Base-by-base conservation (phyloP, 1,140 invertebrate species). In the Thaumetopoea pityocampa region DNA sequence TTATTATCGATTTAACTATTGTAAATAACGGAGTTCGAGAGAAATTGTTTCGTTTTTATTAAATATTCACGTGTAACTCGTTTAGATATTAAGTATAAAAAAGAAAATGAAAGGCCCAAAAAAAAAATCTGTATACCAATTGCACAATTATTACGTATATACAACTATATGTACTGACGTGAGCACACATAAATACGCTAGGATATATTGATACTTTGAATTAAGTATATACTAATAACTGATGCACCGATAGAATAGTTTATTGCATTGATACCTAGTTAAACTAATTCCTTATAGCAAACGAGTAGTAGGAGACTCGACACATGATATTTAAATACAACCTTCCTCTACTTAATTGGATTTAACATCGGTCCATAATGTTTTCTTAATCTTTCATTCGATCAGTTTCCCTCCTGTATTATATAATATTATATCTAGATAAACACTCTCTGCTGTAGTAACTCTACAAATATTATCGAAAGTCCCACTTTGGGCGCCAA, bases 41-140 rank as follows among this genome's bases (percentile, higher is more conserved):
- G 61, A 79, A 57, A 47, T 49, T 49, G 63, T 40, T 53, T 48
- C 46, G 19, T 46, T 49, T 27, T 43, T 49, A 33, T 50, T 33
- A 40, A 15, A 46, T 9, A 29, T 32, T 32, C 27, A 44, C 35
- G 41, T 61, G 53, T 68, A 73, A 67, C 20, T 67, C 67, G 27
- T 54, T 59, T 74, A 73, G 55, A 30, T 23, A 12, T 28, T 76
- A 70, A 70, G 62, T 47, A 61, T 45, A 53, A 69, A 69, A n/a
- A 67, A 64, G 37, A 62, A 67, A 66, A 67, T 52, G 46, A 69
- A 69, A 76, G 72, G 67, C 71, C 71, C 72, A 79, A 80, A 71
- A 70, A n/a, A n/a, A n/a, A 68, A 69, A 72, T 63, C 55, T 45
- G 67, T 78, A 76, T 78, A 79, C 74, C 64, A 78, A 68, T 56